Base-by-base conservation (phyloP, 2,888 invertebrate species). In the Hecatera dysodea region DNA sequence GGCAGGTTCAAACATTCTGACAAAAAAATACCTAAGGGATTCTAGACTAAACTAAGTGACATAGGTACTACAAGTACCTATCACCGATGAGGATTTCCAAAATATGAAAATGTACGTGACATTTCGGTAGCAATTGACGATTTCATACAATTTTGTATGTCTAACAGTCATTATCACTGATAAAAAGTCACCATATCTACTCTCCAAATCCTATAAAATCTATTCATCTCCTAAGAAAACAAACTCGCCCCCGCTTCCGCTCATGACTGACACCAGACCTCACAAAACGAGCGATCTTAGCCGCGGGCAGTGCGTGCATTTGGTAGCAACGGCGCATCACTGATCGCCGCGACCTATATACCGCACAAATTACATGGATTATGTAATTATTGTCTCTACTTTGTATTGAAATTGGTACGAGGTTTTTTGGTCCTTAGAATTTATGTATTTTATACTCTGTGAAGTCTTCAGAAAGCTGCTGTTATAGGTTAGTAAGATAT, bases 311-410 rank as follows among this genome's bases (percentile, higher is more conserved):
- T 83, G 85, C 88, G 85, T 87, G 88, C 87, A 71, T 75, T 83
- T 86, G 83, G 88, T 87, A 88, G 85, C 85, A 33, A 48, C 78
- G 75, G 75, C 80, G 70, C 84, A 83, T 84, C 85, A 82, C 80
- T 84, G 85, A 87, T 87, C 82, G 59, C 74, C 64, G 60, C 84
- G 88, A 88, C 88, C 88, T 78, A 88, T 87, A 86, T 88, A 61
- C 81, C 55, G 44, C 3, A 67, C 77, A 79, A 79, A 85, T 86
- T 84, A 82, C 74, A 62, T 75, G 66, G 75, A 83, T 78, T 81
- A 83, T 85, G 72, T 82, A 80, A 85, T 85, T 85, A 85, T 82
- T 67, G 59, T 59, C 36, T 64, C 63, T 77, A 75, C 67, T 79
- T 77, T 68, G 62, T 81, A 77, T 56, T 55, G 67, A 36, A 56